Percentiles rank a stretch among this genome's conserved stretches.
These are phyloP conservation scores for Apamea crenata DNA, from an alignment of 2,888 invertebrate species.

Conservation along the genomic window DNA sequence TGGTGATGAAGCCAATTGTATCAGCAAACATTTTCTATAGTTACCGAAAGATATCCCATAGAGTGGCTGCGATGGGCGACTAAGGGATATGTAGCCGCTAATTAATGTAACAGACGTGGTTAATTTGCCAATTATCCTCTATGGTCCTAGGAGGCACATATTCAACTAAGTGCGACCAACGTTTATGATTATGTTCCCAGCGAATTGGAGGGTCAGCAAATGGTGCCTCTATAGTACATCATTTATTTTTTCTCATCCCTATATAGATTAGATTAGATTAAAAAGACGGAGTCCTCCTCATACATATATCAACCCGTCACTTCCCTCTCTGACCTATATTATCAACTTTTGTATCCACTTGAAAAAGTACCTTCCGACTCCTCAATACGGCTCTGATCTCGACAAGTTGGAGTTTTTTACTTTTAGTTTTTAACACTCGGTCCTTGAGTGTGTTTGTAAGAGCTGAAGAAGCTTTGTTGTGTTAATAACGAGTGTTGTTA, in stretches of 20 bases:
- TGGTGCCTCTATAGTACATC: neutral
- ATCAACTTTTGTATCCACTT: constrained; percentile 9
- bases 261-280: neutral
- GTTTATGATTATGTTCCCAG: neutral
- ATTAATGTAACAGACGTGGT: neutral
- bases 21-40: neutral
- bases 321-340: neutral
- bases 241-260: neutral
- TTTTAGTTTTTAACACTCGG: constrained; percentile 8
- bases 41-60: neutral
- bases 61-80: neutral
- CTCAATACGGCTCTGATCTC: constrained; percentile 7
- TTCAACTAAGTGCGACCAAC: neutral
- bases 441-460: neutral
- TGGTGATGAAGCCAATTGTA: neutral
- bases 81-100: neutral
- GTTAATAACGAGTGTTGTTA: neutral
- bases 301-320: neutral
- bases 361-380: neutral
- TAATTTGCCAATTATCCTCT: neutral
- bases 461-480: neutral
- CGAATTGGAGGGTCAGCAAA: neutral
- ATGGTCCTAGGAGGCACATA: neutral
- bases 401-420: constrained; percentile 5
- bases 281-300: neutral